Evolutionary conservation across 2,797 vertebrate species (phyloP).

Genomic region (Parauchenoglanis punctatus): DNA sequence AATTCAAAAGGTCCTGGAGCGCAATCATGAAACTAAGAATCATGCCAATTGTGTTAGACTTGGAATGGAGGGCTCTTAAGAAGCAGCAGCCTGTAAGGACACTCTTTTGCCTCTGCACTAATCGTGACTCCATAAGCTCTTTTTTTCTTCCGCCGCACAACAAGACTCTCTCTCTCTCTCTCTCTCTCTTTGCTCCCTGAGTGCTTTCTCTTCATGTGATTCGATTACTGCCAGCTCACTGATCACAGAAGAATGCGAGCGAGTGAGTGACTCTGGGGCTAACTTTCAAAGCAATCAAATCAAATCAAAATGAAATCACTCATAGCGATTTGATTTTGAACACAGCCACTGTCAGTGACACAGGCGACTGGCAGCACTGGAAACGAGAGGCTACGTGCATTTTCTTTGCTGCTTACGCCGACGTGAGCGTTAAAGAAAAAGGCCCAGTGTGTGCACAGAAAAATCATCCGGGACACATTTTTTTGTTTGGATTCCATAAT

Average conservation of each 20-base stretch:
- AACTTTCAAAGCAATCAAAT: conserved; percentile 47
- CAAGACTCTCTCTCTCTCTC: conserved; percentile 47
- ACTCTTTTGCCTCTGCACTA: not conserved
- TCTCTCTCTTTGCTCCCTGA: conserved; percentile 49
- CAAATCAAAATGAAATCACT: conserved; percentile 29
- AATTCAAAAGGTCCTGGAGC: not conserved
- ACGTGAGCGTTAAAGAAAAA: conserved; percentile 38
- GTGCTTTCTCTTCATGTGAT: conserved; percentile 60
- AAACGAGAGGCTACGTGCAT: conserved; percentile 36
- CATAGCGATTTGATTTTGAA: conserved; percentile 51
- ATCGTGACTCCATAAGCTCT: conserved; percentile 38
- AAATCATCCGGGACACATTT: not conserved
- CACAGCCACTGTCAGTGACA: conserved; percentile 48
- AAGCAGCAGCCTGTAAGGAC: conserved; percentile 30
- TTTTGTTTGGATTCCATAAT: not conserved
- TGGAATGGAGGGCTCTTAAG: conserved; percentile 23
- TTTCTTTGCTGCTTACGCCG: conserved; percentile 42
- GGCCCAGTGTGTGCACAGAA: conserved; percentile 1
- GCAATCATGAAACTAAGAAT: not conserved
- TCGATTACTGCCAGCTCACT: conserved; percentile 65
- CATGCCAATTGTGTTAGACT: not conserved
- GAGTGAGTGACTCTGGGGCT: conserved; percentile 60
- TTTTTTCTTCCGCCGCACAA: conserved; percentile 24
- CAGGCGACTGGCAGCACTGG: conserved; percentile 23
- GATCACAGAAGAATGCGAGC: conserved; percentile 61